Evolutionary conservation across 2,113 vertebrate species (phyloP).

Genomic region (Tragelaphus strepsiceros): DNA sequence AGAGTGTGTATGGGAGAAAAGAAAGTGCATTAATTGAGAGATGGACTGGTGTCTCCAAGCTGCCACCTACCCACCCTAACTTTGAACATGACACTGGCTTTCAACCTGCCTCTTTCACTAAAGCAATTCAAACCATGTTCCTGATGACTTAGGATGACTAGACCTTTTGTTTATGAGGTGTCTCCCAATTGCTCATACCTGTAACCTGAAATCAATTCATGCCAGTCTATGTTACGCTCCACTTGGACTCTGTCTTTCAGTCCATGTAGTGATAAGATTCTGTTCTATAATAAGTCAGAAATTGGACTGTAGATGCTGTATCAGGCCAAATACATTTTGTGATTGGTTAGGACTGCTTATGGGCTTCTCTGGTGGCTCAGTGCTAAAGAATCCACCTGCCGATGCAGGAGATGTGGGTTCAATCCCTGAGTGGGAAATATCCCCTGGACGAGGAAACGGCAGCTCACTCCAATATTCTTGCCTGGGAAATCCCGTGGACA

Average conservation of each 20-base stretch:
- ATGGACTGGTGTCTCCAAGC: neutral
- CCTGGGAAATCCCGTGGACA: neutral
- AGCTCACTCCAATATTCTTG: neutral
- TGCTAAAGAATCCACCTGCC: neutral
- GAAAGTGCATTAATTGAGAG: neutral
- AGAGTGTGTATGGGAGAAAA: neutral
- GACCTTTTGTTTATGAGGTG: neutral
- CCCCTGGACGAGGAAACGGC: neutral
- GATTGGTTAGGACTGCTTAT: neutral
- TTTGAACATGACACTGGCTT: neutral
- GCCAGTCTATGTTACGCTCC: neutral
- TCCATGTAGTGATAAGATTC: neutral
- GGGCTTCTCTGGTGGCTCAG: neutral
- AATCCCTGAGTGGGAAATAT: neutral
- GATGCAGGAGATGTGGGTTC: neutral
- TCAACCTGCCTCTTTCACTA: neutral
- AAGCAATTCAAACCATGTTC: neutral
- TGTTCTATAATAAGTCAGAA: neutral
- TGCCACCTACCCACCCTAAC: neutral
- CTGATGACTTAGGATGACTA: neutral
- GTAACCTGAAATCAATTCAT: neutral
- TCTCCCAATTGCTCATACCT: neutral
- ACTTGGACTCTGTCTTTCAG: neutral
- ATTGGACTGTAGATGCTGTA: neutral
- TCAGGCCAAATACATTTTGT: neutral